A percentile compares a stretch with the other conserved stretches of the same genome.
These are phyloP conservation scores for Marcusenius ussheri DNA, from an alignment of 2,113 vertebrate species.

Conservation along the genomic window DNA sequence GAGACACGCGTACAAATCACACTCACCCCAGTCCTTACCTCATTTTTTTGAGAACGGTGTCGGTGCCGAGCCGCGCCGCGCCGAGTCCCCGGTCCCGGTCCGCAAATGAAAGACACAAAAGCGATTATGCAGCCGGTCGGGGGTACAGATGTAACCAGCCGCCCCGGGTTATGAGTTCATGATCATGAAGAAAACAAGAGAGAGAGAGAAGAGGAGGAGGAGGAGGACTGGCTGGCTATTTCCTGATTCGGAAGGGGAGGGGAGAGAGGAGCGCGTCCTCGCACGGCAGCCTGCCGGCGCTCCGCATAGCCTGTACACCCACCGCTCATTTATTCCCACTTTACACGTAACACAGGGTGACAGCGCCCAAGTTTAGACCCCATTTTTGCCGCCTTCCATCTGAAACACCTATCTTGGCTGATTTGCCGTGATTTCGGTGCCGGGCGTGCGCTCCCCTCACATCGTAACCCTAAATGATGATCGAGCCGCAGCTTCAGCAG, in stretches of 20 bases:
- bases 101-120: background rate
- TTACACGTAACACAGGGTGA: background rate
- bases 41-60: slow-evolving; percentile 13
- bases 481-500: background rate
- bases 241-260: background rate
- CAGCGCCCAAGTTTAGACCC: background rate
- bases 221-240: background rate
- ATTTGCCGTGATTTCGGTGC: background rate
- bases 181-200: background rate
- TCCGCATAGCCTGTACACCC: background rate
- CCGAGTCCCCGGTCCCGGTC: background rate
- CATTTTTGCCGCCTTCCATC: background rate
- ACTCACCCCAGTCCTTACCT: slow-evolving; percentile 17
- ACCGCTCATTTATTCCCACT: background rate
- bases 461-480: no score
- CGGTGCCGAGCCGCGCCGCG: background rate
- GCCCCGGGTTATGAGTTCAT: background rate
- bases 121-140: background rate
- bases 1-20: background rate
- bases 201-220: background rate
- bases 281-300: background rate
- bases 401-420: background rate
- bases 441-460: background rate
- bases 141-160: slow-evolving; percentile 13
- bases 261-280: background rate